A percentile compares a stretch with the other conserved stretches of the same genome.
phyloP scores from a whole-genome alignment of 2,797 vertebrate species.

The Siniperca obscura region DNA sequence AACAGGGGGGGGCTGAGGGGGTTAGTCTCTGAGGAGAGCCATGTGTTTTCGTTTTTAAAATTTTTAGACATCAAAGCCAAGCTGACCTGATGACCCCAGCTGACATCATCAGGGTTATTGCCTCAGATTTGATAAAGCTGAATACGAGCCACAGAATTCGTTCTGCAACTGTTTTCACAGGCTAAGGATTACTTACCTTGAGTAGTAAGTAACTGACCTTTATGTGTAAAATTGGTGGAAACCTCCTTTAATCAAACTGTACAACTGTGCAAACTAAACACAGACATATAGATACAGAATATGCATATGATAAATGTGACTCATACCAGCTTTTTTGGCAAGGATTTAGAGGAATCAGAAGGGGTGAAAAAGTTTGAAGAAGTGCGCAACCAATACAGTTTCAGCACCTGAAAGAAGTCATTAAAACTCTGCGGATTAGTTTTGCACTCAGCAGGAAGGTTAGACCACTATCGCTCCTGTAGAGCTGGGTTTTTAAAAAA shows the following conservation, averaged over 20 bases:
- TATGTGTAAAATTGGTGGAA: not conserved
- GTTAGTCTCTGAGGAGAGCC: constrained; percentile 33
- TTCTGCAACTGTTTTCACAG: not conserved
- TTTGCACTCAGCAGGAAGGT: constrained; percentile 19
- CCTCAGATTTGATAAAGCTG: not conserved
- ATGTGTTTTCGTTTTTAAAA: constrained; percentile 17
- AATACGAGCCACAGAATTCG: not conserved
- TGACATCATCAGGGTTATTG: not conserved
- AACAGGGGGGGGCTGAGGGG: constrained; percentile 45
- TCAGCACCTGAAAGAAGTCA: constrained; percentile 1
- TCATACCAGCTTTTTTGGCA: not conserved
- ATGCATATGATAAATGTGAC: not conserved
- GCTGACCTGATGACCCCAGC: not conserved
- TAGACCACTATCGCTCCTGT: constrained; percentile 11
- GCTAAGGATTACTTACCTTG: not conserved
- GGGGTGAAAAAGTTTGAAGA: not conserved
- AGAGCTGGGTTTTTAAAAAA: too few species aligned
- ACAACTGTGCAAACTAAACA: not conserved
- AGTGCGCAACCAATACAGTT: constrained; percentile 24
- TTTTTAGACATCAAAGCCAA: too few species aligned
- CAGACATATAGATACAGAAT: not conserved
- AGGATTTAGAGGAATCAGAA: not conserved
- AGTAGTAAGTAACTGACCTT: not conserved
- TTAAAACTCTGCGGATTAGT: constrained; percentile 27
- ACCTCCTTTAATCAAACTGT: not conserved